Conservation (phyloP, 2,113 vertebrate species). For the Actinemys pallida region DNA sequence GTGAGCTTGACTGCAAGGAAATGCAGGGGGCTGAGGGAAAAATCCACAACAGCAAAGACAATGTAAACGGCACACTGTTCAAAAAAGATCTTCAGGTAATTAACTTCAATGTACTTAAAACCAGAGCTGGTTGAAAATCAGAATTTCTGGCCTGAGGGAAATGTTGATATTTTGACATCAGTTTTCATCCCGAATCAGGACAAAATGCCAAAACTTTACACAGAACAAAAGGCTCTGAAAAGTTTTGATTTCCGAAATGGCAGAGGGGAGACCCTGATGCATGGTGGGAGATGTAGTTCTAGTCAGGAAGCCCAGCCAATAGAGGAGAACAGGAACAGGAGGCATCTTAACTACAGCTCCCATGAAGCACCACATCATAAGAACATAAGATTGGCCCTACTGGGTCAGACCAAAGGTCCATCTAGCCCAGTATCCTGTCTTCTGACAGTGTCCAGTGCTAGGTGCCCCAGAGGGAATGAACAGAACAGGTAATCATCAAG, state of each 20-base stretch:
- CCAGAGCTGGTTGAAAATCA: not conserved
- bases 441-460: too few species aligned
- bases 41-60: not conserved
- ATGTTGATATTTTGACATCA: not conserved
- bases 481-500: too few species aligned
- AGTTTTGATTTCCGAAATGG: not conserved
- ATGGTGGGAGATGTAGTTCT: not conserved
- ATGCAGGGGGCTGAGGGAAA: not conserved
- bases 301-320: not conserved
- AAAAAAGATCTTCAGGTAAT: too few species aligned
- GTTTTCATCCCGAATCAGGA: not conserved
- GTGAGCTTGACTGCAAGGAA: slow-evolving; percentile 58
- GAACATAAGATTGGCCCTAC: too few species aligned
- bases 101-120: not conserved
- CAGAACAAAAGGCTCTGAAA: not conserved
- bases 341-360: not conserved
- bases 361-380: not conserved
- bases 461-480: too few species aligned
- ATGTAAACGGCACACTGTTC: not conserved
- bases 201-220: not conserved
- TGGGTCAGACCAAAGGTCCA: too few species aligned
- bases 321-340: not conserved
- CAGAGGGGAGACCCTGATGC: not conserved
- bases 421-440: too few species aligned
- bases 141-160: not conserved